Evolutionary conservation across 2,113 vertebrate species (phyloP), one percentile per base, ranked within the genome.

Genomic region (Embiotoca jacksoni): DNA sequence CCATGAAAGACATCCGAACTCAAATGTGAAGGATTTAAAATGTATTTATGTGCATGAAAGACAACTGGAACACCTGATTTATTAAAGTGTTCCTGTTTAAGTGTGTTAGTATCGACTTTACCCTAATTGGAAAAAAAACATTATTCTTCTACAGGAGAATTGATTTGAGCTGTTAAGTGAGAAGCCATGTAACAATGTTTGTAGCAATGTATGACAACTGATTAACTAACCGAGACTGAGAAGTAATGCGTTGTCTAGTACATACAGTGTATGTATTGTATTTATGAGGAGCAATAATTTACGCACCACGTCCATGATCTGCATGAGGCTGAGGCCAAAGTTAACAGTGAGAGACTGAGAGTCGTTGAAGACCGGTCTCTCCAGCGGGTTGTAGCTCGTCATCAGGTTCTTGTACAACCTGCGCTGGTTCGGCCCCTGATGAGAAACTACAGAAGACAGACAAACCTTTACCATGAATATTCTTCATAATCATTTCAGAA

Each of bases 261-360:
- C 7, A 37, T 37, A 5, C 37, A 37, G 37, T 23, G 23, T 37
- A 37, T 37, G 37, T 7, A 37, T 37, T 4, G 4, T 37, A 37
- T 37, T 4, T 46, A 32, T 67, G 66, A 7, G 8, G 31, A 58
- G 32, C 5, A 37, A 16, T 11, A 33, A 8, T 63, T 47, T 49
- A 88, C 96, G 88, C 85, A 99, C 98, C 96, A 99, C 96, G 59
- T 99, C 97, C 95, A 99, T 97, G 88, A 99, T 99, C 94, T 99
- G 98, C 95, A 96, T 96, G 71, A 99, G 95, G 83, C 89, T 96
- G 65, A 99, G 89, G 37, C 96, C 96, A 82, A 99, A 96, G 58
- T 95, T 88, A 30, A 99, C 96, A 0, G 96, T 97, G 72, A 99
- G 96, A 0, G 93, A 91, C 53, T 96, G 94, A 7, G 97, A 96